Evolutionary conservation across 2,113 vertebrate species (phyloP).

Genomic region (Chaenogobius annularis): DNA sequence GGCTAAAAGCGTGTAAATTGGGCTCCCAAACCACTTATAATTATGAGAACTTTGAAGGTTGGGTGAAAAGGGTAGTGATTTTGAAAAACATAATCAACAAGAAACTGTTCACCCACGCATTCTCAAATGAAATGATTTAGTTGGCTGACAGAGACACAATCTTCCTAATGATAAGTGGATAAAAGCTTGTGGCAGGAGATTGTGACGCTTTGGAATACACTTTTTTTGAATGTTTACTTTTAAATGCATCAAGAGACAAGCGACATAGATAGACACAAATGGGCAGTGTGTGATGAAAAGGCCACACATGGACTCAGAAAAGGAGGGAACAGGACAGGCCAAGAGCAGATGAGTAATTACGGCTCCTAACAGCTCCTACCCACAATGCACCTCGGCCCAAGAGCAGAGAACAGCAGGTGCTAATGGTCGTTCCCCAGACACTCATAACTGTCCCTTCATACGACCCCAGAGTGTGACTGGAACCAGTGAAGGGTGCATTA

Average conservation of each 20-base stretch:
- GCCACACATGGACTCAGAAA: background rate
- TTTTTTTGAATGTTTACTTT: background rate
- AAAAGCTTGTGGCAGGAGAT: background rate
- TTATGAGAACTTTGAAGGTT: background rate
- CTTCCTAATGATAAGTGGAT: conserved; percentile 6
- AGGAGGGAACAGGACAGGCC: conserved; percentile 3
- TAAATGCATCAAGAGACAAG: background rate
- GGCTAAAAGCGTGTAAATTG: background rate
- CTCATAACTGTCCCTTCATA: conserved; percentile 40
- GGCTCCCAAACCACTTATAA: background rate
- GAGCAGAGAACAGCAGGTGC: conserved; percentile 14
- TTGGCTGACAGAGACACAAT: background rate
- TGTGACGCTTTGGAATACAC: background rate
- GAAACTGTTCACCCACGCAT: background rate
- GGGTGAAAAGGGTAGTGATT: conserved; percentile 1
- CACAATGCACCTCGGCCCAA: conserved; percentile 37
- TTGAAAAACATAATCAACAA: background rate
- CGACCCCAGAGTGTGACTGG: conserved; percentile 14
- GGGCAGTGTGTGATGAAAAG: conserved; percentile 2
- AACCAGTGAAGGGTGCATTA: conserved; percentile 26
- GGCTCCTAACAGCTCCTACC: conserved; percentile 27
- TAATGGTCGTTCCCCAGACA: conserved; percentile 36
- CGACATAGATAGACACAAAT: conserved; percentile 6
- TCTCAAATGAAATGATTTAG: background rate
- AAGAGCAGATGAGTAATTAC: conserved; percentile 28